Evolutionary conservation across 2,888 invertebrate species (phyloP).

Genomic region (Lasioglossum zephyrum): DNA sequence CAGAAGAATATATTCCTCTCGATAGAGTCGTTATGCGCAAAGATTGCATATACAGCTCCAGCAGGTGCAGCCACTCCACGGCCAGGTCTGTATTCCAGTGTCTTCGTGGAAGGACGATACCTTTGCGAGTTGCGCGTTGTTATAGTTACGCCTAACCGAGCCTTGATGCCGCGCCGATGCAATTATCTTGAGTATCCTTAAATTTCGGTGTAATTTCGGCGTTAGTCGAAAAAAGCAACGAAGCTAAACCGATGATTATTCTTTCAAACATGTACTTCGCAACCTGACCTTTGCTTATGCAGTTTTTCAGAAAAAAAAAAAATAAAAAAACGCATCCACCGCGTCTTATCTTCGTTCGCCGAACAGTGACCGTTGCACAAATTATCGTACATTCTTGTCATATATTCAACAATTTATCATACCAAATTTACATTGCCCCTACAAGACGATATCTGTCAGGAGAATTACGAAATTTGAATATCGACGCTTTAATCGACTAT

Average conservation of each 20-base stretch:
- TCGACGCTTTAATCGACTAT: background rate
- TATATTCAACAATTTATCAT: background rate
- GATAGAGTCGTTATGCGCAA: constrained; percentile 64
- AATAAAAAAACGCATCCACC: background rate
- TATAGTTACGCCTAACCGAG: constrained; percentile 58
- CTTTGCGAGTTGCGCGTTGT: constrained; percentile 55
- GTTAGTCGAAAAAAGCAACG: background rate
- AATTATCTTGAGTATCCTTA: constrained; percentile 56
- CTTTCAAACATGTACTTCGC: background rate
- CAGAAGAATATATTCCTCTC: constrained; percentile 59
- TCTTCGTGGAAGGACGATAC: constrained; percentile 64
- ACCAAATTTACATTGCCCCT: background rate
- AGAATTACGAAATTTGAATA: background rate
- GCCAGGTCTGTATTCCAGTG: constrained; percentile 59
- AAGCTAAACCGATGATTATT: constrained; percentile 3
- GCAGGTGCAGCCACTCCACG: constrained; percentile 61
- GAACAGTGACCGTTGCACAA: too few relatives aligned
- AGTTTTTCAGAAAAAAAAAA: background rate
- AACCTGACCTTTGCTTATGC: background rate
- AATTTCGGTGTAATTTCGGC: constrained; percentile 42
- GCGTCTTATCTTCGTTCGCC: background rate
- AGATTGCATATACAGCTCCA: constrained; percentile 64
- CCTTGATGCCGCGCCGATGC: constrained; percentile 31
- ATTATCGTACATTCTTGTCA: too few relatives aligned
- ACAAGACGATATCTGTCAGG: background rate